Conservation (phyloP, 2,888 invertebrate species). For the Crossocerus cetratus region DNA sequence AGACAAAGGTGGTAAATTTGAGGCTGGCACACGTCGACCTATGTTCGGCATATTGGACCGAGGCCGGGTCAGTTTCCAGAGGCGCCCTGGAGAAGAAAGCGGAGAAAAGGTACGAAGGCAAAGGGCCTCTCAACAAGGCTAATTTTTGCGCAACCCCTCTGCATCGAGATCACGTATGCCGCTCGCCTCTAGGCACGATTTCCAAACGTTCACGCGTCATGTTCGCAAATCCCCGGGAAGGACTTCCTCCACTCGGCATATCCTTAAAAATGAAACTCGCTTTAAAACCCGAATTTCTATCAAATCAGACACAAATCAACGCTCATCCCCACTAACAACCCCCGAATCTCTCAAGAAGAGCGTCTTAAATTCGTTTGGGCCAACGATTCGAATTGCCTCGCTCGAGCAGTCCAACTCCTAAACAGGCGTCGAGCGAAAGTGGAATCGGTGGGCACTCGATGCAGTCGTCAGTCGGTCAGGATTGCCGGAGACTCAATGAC, state of each 20-base stretch:
- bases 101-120: slow-evolving; percentile 47
- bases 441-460: slow-evolving; percentile 49
- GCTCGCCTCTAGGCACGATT: slow-evolving; percentile 64
- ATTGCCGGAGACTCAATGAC: slow-evolving; percentile 65
- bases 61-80: slow-evolving; percentile 69
- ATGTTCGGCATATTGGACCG: slow-evolving; percentile 41
- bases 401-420: slow-evolving; percentile 18
- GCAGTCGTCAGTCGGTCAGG: slow-evolving; percentile 59
- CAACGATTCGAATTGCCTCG: slow-evolving; percentile 12
- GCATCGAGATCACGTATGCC: slow-evolving; percentile 72
- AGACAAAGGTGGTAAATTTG: slow-evolving; percentile 45
- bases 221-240: slow-evolving; percentile 26
- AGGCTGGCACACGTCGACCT: slow-evolving; percentile 57
- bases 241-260: background rate
- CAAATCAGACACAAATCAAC: too few relatives aligned
- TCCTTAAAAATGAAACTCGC: background rate
- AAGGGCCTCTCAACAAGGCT: slow-evolving; percentile 70
- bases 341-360: too few relatives aligned
- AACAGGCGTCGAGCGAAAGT: slow-evolving; percentile 10
- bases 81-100: slow-evolving; percentile 42
- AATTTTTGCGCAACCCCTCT: slow-evolving; percentile 68
- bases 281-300: background rate
- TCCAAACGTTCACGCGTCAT: slow-evolving; percentile 48
- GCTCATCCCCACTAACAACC: too few relatives aligned
- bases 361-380: background rate